phyloP scores from a whole-genome alignment of 2,888 invertebrate species.

The Carabus problematicus region DNA sequence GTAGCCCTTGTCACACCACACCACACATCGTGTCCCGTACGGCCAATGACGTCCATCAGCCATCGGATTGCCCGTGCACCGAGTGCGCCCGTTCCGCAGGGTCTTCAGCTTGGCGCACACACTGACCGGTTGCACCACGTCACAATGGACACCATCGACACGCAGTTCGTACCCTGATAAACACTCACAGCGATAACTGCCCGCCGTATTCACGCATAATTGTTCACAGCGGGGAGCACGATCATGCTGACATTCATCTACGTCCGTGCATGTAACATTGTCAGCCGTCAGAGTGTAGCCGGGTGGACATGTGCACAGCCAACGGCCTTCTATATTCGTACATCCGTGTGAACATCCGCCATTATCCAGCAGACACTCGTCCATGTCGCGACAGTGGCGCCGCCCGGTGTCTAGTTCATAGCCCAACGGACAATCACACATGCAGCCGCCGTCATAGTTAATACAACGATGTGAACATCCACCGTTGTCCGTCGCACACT shows the following conservation, averaged over 20 bases:
- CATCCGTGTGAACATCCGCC: constrained; percentile 61
- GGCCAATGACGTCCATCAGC: constrained; percentile 48
- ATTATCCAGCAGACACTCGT: constrained; percentile 57
- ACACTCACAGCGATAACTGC: constrained; percentile 63
- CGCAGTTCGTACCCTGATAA: constrained; percentile 56
- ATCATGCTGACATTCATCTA: constrained; percentile 32
- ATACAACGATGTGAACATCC: constrained; percentile 71
- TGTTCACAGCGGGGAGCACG: constrained; percentile 61
- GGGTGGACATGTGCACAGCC: constrained; percentile 61
- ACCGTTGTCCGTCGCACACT: constrained; percentile 66
- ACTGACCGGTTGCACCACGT: constrained; percentile 50
- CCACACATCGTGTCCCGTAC: constrained; percentile 59
- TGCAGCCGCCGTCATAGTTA: constrained; percentile 61
- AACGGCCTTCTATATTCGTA: constrained; percentile 60
- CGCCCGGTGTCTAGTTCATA: constrained; percentile 53
- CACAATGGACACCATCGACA: constrained; percentile 47
- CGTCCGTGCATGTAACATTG: constrained; percentile 60
- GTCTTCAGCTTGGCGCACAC: constrained; percentile 50
- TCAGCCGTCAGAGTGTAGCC: constrained; percentile 54
- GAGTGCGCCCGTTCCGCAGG: constrained; percentile 50
- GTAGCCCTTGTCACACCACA: constrained; percentile 64
- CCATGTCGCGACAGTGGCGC: constrained; percentile 56
- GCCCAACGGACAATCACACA: constrained; percentile 62
- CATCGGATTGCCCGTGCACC: constrained; percentile 48
- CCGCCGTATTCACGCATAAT: constrained; percentile 61